These are phyloP conservation scores for Nesogale talazaci DNA, from an alignment of 2,113 vertebrate species.

Conservation along the genomic window DNA sequence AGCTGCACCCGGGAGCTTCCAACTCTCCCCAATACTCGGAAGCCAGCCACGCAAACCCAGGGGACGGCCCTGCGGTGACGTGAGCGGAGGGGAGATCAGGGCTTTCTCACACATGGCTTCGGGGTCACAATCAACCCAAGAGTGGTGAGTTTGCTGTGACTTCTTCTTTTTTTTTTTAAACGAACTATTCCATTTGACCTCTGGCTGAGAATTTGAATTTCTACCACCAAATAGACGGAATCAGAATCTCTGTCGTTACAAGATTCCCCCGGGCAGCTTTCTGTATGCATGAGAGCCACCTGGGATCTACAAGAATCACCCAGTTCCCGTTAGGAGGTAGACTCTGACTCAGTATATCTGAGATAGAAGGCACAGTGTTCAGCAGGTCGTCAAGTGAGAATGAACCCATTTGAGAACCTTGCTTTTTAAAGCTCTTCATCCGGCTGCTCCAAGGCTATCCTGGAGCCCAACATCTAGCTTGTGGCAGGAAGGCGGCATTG, in stretches of 20 bases:
- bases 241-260: background rate
- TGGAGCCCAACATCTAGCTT: background rate
- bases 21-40: background rate
- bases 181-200: too few species aligned
- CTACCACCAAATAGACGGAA: background rate
- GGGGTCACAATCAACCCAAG: too few species aligned
- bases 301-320: background rate
- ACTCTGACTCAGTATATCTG: too few species aligned
- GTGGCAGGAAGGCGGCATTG: background rate
- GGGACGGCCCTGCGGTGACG: background rate
- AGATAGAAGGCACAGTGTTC: too few species aligned
- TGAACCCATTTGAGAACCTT: too few species aligned
- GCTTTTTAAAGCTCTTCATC: background rate
- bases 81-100: background rate
- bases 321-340: too few species aligned
- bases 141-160: too few species aligned
- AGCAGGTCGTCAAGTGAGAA: too few species aligned
- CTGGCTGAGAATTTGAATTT: background rate
- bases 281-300: background rate
- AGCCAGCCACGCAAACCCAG: background rate
- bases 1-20: too few species aligned
- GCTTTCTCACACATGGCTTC: background rate
- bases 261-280: background rate
- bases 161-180: too few species aligned
- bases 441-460: too few species aligned